Evolutionary conservation across 2,797 vertebrate genomes (phyloP).

Genomic region (Aphelocoma californica): DNA sequence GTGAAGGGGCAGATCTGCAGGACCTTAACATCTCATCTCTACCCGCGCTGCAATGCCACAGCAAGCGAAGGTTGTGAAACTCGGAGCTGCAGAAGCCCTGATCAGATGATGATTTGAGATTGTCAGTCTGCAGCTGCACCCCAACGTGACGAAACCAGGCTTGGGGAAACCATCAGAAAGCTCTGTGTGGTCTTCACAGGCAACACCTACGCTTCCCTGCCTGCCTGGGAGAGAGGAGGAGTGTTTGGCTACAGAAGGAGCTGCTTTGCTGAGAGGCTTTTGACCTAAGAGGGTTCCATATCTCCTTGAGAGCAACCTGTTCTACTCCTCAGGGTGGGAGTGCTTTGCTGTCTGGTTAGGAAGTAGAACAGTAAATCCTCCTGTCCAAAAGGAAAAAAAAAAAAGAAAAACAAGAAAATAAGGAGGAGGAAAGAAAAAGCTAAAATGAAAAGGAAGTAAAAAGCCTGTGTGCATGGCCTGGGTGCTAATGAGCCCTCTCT

Average conservation of each 20-base stretch:
- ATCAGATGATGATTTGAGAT: not conserved
- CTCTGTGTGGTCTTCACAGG: not conserved
- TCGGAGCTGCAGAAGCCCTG: not conserved
- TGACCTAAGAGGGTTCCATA: not conserved
- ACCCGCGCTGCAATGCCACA: not conserved
- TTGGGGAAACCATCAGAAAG: not conserved
- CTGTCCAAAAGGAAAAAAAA: not conserved
- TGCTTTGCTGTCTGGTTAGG: not conserved
- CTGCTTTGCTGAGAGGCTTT: slow-evolving; percentile 1
- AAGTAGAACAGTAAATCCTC: slow-evolving; percentile 19
- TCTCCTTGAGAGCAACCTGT: not conserved
- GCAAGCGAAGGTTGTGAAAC: not conserved
- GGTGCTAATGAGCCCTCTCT: not conserved
- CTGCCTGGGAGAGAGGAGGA: not conserved
- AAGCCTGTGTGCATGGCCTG: not conserved
- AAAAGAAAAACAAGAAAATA: not conserved
- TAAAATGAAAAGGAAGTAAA: not conserved
- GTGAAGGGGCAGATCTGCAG: not conserved
- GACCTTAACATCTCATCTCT: not conserved
- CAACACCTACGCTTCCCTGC: not conserved
- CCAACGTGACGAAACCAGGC: not conserved
- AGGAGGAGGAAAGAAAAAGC: not conserved
- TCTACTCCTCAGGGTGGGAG: not conserved
- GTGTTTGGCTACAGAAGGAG: not conserved
- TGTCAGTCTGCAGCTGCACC: not conserved